Base-by-base conservation (phyloP, 2,888 invertebrate genomes). In the Microctonus hyperodae region DNA sequence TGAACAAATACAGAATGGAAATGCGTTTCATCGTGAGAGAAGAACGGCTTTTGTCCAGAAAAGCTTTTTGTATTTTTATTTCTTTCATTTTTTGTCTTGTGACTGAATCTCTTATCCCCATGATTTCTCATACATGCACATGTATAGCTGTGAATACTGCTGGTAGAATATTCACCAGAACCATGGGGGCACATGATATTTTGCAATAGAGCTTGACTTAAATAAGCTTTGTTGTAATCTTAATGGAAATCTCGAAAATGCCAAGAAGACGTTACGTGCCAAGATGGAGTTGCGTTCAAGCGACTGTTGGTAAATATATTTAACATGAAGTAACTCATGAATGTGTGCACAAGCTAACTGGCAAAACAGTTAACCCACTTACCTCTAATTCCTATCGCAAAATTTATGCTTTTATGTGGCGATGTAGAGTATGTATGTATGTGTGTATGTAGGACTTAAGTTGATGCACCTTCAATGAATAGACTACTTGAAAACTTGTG, bases 211-310 rank as follows among this genome's bases (percentile, higher is more conserved):
- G 44, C 37, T 31, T 56, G 7, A 20, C 20, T 55, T n/a, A 28
- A 55, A 31, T 55, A 55, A 56, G 40, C 40, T 56, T 44, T 28
- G 16, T 62, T 37, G 51, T 62, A 40, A 55, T 56, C 56, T 64
- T 55, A 64, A 62, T 62, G 51, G 53, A 62, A 62, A 62, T 62
- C 53, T 62, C 33, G 37, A 53, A 35, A 50, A 48, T 31, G 61
- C 25, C 58, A 40, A 37, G 16, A 55, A 55, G 35, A 23, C 23
- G 40, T 37, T 58, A 44, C 11, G 13, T 44, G 28, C 16, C 25
- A 44, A 16, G 31, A 28, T 28, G 28, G 44, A 10, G 16, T 28
- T 31, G 31, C 11, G 13, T 25, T 28, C 28, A 7, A 31, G 53
- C n/a, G 33, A 20, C 31, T 33, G 31, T 55, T 55, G 13, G 55